A percentile compares a stretch with the other conserved stretches of the same genome.
Evolutionary conservation across 2,888 invertebrate genomes (phyloP).

Genomic region (Epinotia ramella): DNA sequence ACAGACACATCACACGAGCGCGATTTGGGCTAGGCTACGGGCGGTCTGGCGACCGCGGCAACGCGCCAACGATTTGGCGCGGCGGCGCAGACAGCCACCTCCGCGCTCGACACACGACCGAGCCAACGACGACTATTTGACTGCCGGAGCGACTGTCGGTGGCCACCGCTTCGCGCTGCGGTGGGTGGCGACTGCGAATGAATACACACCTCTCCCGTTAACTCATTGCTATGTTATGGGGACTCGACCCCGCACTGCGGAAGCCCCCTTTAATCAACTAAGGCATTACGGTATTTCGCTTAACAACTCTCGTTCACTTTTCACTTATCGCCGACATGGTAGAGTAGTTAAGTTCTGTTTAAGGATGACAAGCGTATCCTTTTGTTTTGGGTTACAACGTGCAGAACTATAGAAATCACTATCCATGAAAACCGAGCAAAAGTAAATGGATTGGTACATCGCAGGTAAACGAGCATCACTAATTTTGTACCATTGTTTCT

Average conservation of each 20-base stretch:
- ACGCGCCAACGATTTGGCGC: slow-evolving; percentile 76
- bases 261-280: slow-evolving; percentile 66
- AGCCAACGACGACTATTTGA: slow-evolving; percentile 79
- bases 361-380: slow-evolving; percentile 23
- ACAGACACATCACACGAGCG: slow-evolving; percentile 70
- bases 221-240: slow-evolving; percentile 81
- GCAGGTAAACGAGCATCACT: slow-evolving; percentile 52
- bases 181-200: slow-evolving; percentile 80
- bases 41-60: slow-evolving; percentile 53
- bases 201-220: slow-evolving; percentile 83
- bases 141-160: slow-evolving; percentile 69
- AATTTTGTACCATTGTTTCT: slow-evolving; percentile 61
- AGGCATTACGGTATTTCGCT: slow-evolving; percentile 61
- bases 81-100: slow-evolving; percentile 75
- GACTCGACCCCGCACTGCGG: slow-evolving; percentile 76
- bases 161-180: slow-evolving; percentile 79
- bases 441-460: slow-evolving; percentile 25
- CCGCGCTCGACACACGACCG: slow-evolving; percentile 73
- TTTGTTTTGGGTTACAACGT: slow-evolving; percentile 24
- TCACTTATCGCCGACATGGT: slow-evolving; percentile 45
- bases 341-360: slow-evolving; percentile 13
- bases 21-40: slow-evolving; percentile 53
- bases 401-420: slow-evolving; percentile 17
- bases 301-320: slow-evolving; percentile 49
- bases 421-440: slow-evolving; percentile 14